Evolutionary conservation across 2,797 vertebrate species (phyloP), one percentile per base, ranked within the genome.

Genomic region (Hydrophis major): DNA sequence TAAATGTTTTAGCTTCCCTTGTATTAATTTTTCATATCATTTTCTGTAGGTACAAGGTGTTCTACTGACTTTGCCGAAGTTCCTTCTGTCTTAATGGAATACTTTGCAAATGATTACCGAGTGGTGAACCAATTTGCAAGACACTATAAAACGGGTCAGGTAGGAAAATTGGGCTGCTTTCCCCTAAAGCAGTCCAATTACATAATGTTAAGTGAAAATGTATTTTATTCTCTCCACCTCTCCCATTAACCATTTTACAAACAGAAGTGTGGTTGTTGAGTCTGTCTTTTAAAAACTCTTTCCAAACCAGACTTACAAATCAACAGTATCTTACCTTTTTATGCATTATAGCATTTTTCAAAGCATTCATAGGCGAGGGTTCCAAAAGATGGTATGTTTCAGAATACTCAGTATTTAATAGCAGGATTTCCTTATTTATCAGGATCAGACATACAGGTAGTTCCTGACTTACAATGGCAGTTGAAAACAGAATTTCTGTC

Each of bases 31-130:
- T 59, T 55, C 88, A 63, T 93, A 95, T 93, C 42, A 91, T 91
- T 5, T 2, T 53, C 93, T 96, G 32, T 89, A 99, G 99, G 99
- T 96, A 99, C 99, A 94, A 98, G 99, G 96, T 99, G 99, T 97
- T 96, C 99, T 2, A 99, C 99, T 25, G 99, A 99, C 97, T 99
- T 99, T 94, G 99, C 99, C 2, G 99, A 99, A 97, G 99, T 99
- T 42, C 99, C 99, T 0, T 99, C 99, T 92, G 99, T 99, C 95
- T 98, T 99, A 92, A 99, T 99, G 99, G 99, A 99, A 95, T 99
- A 99, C 95, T 99, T 99, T 96, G 99, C 99, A 92, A 99, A 98
- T 27, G 99, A 99, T 96, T 99, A 99, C 94, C 98, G 99, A 89
- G 99, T 99, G 89, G 97, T 99, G 94, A 99, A 98, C 96, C 99